Evolutionary conservation across 2,113 vertebrate species (phyloP), one percentile per base, ranked within the genome.

Genomic region (Furnarius figulus): DNA sequence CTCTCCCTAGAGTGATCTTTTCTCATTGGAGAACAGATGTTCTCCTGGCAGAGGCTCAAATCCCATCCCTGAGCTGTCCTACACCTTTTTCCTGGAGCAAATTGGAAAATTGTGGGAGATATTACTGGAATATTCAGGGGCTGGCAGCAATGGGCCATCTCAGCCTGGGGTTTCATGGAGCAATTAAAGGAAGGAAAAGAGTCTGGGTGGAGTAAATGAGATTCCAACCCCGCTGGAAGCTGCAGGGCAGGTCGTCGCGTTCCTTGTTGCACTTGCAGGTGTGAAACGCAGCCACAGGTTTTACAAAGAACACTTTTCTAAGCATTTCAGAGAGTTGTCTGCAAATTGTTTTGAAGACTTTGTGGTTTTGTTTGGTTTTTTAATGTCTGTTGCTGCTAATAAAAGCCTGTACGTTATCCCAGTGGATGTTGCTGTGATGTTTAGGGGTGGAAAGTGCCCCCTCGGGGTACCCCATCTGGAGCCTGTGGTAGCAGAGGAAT

Each of bases 391-490:
- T 74, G 66, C 85, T 87, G 22, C 65, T 74, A 95, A 93, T 94
- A 97, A 96, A 92, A 82, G 65, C 1, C 14, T 1, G 5, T 58
- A 56, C 0, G 1, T 77, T 49, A 23, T 12, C n/a, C 28, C 59
- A 2, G 47, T 1, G 35, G 58, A 18, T 6, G 0, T 0, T 25
- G 37, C 12, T 7, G 18, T 81, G 46, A 2, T 55, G 65, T 47
- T 12, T 2, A 19, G 70, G n/a, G n/a, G 5, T 67, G 62, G 73
- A 63, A 27, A 28, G 18, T 31, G 9, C 22, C 22, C n/a, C 28
- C 37, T 12, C 0, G 1, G 46, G 19, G 8, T 11, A 3, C n/a
- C n/a, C n/a, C n/a, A n/a, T 5, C 50, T 16, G 17, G 46, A 40
- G 53, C 20, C 56, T 55, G 62, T 1, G 33, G 33, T 5, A 6